phyloP scores from a whole-genome alignment of 35 echinoderm and acorn worm species.

The Ophiothrix spiculata region DNA sequence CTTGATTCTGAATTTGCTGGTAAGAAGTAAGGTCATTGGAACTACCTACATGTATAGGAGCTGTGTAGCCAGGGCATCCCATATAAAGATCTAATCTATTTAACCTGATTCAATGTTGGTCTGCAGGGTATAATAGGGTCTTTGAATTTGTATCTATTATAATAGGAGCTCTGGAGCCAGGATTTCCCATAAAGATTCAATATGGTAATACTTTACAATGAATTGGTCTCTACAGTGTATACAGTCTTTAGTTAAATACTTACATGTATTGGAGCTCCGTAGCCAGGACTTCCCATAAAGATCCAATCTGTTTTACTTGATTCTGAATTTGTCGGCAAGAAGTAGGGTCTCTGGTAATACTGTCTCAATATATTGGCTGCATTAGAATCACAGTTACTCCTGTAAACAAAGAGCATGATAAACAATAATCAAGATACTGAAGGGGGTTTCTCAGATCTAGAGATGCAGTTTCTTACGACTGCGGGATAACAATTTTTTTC shows the following conservation, averaged over 20 bases:
- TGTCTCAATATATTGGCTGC: constrained; percentile 74
- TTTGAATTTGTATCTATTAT: too few species aligned
- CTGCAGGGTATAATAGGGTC: constrained; percentile 90
- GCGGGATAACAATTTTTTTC: too few species aligned
- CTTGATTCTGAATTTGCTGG: constrained; percentile 92
- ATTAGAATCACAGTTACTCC: constrained; percentile 93
- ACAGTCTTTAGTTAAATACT: too few species aligned
- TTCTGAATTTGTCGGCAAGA: constrained; percentile 88
- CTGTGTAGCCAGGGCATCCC: constrained; percentile 92
- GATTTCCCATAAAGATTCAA: constrained; percentile 98
- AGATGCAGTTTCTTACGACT: too few species aligned
- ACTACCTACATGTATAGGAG: constrained; percentile 86
- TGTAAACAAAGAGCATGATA: constrained; percentile 34
- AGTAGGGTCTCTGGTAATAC: constrained; percentile 88
- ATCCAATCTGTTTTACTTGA: constrained; percentile 97
- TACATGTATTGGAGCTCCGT: constrained; percentile 93
- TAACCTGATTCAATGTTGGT: constrained; percentile 86
- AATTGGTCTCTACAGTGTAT: too few species aligned
- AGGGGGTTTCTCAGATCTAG: too few species aligned
- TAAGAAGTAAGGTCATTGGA: constrained; percentile 97
- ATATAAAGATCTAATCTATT: constrained; percentile 98
- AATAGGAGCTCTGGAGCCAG: constrained; percentile 82
- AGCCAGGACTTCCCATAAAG: constrained; percentile 95
- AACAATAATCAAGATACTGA: neutral
- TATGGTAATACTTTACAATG: too few species aligned